Evolutionary conservation across 1,140 invertebrate species (phyloP).

Genomic region (Vanessa tameamea): DNA sequence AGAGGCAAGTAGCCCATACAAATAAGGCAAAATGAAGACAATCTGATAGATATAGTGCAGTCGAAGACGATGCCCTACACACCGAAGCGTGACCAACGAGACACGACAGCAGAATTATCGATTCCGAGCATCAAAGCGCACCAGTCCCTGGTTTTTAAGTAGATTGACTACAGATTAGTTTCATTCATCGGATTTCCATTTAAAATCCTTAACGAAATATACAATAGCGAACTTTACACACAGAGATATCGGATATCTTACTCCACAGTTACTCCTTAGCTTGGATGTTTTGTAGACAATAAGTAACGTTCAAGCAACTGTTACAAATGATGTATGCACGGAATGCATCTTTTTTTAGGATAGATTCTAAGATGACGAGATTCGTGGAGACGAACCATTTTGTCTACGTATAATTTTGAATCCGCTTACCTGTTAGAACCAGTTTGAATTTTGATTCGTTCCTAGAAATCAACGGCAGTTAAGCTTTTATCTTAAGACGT

Average conservation of each 20-base stretch:
- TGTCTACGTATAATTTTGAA: slow-evolving; percentile 72
- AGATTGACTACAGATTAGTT: slow-evolving; percentile 33
- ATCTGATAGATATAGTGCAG: slow-evolving; percentile 40
- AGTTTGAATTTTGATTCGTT: slow-evolving; percentile 57
- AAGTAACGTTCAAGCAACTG: slow-evolving; percentile 23
- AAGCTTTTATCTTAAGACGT: slow-evolving; percentile 51
- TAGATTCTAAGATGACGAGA: slow-evolving; percentile 46
- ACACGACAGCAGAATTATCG: slow-evolving; percentile 59
- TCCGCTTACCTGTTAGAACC: slow-evolving; percentile 65
- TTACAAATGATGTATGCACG: slow-evolving; percentile 52
- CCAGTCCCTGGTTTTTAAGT: slow-evolving; percentile 39
- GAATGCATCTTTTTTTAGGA: slow-evolving; percentile 65
- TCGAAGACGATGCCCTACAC: slow-evolving; percentile 42
- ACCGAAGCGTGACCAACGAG: slow-evolving; percentile 54
- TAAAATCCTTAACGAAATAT: slow-evolving; percentile 27
- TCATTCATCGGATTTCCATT: slow-evolving; percentile 30
- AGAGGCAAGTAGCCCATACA: slow-evolving; percentile 37
- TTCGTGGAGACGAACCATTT: slow-evolving; percentile 49
- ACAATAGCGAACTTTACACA: not conserved
- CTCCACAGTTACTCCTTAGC: slow-evolving; percentile 27
- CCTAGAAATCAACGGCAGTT: slow-evolving; percentile 55
- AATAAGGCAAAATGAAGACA: slow-evolving; percentile 37
- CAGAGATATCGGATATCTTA: slow-evolving; percentile 13
- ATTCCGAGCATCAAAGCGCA: slow-evolving; percentile 47
- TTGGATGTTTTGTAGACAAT: slow-evolving; percentile 37